Evolutionary conservation across 2,888 invertebrate genomes (phyloP).

Genomic region (Penaeus monodon): DNA sequence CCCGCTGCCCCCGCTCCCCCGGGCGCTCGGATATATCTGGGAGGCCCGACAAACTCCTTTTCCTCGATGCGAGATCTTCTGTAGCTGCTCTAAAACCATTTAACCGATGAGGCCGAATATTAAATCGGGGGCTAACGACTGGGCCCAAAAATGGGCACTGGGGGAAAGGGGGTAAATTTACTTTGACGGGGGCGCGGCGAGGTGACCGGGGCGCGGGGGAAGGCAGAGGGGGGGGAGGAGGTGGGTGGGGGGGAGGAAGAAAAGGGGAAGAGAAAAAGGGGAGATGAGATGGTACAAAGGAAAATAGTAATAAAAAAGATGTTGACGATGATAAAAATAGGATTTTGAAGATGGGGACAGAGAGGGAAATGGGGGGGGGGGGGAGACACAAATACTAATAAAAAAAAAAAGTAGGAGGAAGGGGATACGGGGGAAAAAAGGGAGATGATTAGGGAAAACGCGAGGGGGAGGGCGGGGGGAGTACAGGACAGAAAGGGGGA

Average conservation of each 20-base stretch:
- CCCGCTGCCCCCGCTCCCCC: neutral
- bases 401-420: too few relatives aligned
- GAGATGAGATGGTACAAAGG: neutral
- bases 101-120: conserved; percentile 42
- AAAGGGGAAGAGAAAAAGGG: neutral
- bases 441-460: too few relatives aligned
- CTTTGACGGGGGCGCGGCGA: conserved; percentile 10
- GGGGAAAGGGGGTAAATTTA: conserved; percentile 31
- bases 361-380: too few relatives aligned
- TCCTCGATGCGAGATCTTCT: conserved; percentile 29
- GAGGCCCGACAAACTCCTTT: neutral
- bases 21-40: too few relatives aligned
- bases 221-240: neutral
- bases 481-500: too few relatives aligned
- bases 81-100: conserved; percentile 42
- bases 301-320: too few relatives aligned
- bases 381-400: too few relatives aligned
- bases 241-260: neutral
- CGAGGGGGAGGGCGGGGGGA: too few relatives aligned
- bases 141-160: conserved; percentile 29
- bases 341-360: too few relatives aligned
- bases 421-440: too few relatives aligned
- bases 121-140: conserved; percentile 40
- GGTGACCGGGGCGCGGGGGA: neutral
- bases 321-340: too few relatives aligned